Percentiles rank a stretch among this genome's conserved stretches.
Conservation (phyloP, 1,140 invertebrate species). For the Drosophila mojavensis region DNA sequence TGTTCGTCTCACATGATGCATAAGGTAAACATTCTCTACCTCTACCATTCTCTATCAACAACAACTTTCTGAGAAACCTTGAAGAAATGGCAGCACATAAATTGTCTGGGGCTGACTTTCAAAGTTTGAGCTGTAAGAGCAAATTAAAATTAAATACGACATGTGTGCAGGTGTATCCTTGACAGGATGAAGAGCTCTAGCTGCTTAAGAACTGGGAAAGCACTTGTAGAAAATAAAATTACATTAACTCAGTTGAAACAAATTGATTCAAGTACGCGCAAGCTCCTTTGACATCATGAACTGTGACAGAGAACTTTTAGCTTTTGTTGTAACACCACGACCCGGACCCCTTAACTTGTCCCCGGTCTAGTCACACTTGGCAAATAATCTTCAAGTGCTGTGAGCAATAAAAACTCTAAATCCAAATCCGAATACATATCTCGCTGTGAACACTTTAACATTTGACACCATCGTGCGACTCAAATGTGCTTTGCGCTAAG, state of each 20-base stretch:
- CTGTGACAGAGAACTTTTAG: constrained; percentile 1
- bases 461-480: constrained; percentile 18
- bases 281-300: background rate
- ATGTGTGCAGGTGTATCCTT: constrained; percentile 12
- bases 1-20: background rate
- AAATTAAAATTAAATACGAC: constrained; percentile 61
- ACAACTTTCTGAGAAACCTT: background rate
- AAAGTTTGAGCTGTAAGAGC: constrained; percentile 22
- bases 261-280: constrained; percentile 17
- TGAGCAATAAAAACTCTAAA: constrained; percentile 45
- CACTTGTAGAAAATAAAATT: background rate
- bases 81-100: background rate
- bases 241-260: constrained; percentile 25
- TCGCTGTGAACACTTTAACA: constrained; percentile 41
- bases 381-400: constrained; percentile 43
- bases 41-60: background rate
- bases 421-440: constrained; percentile 39
- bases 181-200: constrained; percentile 7
- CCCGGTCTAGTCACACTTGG: constrained; percentile 51
- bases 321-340: constrained; percentile 1
- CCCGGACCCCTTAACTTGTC: background rate
- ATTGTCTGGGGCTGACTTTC: background rate
- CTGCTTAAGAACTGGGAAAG: constrained; percentile 13
- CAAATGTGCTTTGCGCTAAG: constrained; percentile 21
- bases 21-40: background rate